Base-by-base conservation (phyloP, 2,113 vertebrate species). In the Miniopterus natalensis region DNA sequence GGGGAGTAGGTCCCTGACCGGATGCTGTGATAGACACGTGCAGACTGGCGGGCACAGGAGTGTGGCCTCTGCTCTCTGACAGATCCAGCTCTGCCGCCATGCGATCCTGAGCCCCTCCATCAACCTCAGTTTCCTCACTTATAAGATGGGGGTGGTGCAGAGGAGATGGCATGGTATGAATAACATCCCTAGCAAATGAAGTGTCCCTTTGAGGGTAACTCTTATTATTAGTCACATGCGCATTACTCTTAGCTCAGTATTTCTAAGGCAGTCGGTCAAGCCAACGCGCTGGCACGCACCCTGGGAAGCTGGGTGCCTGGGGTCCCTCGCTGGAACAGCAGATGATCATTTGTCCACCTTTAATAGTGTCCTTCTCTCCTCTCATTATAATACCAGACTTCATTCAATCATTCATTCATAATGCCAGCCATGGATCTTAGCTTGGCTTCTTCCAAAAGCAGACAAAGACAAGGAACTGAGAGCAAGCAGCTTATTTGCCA, bases 151-250 rank as follows among this genome's bases (percentile, higher is more conserved):
- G 13, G 36, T 75, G 40, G 27, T 91, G 25, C 78, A 75, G 57
- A 75, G n/a, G 57, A 47, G 83, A 53, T 31, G 8, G 53, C 20
- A 49, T 21, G 15, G 49, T 74, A 27, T 36, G 36, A 89, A 75
- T 79, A 79, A 92, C 85, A 36, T 57, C 27, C 71, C 12, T 73
- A 29, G 15, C 53, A 91, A 92, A 49, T 21, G 21, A 92, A 87
- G 47, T 68, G 9, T 68, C 55, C 40, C 66, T 79, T 23, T 0
- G 0, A 83, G 42, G 21, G 20, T 36, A 85, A 40, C 40, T 87
- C 15, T 66, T 59, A 47, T 42, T 86, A 18, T 73, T 55, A 25
- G 40, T 47, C 42, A 81, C 25, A 84, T 25, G 31, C 74, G 51
- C 4, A 23, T 63, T 80, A 65, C 31, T 74, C 27, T 31, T 40